Evolutionary conservation across 1,140 invertebrate genomes (phyloP), one percentile per base, ranked within the genome.

Genomic region (Lucilia cuprina): DNA sequence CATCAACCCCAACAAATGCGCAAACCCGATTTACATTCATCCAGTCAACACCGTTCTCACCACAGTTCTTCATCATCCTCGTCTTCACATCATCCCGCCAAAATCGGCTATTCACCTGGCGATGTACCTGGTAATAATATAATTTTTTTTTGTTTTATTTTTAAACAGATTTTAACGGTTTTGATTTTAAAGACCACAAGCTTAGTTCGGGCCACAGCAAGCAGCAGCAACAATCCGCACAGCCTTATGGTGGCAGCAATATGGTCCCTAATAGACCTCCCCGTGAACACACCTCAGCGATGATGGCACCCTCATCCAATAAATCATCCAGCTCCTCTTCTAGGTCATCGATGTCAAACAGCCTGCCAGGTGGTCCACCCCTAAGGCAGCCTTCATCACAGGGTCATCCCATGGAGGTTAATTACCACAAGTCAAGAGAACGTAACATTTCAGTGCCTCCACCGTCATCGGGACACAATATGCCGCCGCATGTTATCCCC

Each of bases 111-210:
- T 86, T 21, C 82, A 3, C 70, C 88, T 50, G 86, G 86, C 75
- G 89, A 90, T 35, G 86, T 84, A 83, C 87, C 87, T 84, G 89
- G 89, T 90, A 84, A 87, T 85, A 60, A 82, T 82, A 60, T 41
- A 34, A 14, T 50, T 82, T 70, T 21, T n/a, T 82, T 21, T 74
- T 47, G 34, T 35, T 74, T 77, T 82, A 21, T 75, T 84, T 84
- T 5, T 84, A 91, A 89, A 91, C 77, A 80, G 77, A 80, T 80
- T 80, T 25, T 80, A 80, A 80, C 49, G 41, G 41, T 50, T 80
- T 13, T 80, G n/a, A 41, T 21, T 49, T 80, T 80, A 80, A 80
- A 80, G 77, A 80, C 77, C 41, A 80, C 77, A 80, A 80, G 19
- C 77, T 80, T 14, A 34, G 35, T 47, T 30, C 35, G 17, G 75